Percentiles rank a stretch among this genome's conserved stretches.
Evolutionary conservation across 2,113 vertebrate genomes (phyloP).

Genomic region (Pantherophis guttatus): DNA sequence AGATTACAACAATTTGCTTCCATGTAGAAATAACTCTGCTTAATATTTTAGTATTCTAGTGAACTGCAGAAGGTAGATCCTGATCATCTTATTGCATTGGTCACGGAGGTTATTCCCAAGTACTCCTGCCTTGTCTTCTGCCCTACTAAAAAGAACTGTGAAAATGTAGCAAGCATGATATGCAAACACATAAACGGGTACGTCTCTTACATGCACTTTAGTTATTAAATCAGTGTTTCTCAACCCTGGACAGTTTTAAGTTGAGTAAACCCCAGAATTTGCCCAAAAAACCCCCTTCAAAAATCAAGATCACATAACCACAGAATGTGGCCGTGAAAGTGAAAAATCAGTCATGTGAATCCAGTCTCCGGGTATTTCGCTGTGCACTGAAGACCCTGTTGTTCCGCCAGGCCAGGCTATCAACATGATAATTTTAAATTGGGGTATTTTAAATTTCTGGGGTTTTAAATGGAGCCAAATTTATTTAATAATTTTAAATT

Average conservation of each 20-base stretch:
- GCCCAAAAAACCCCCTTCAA: too few relatives aligned
- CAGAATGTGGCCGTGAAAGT: too few relatives aligned
- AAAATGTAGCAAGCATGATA: slow-evolving; percentile 94
- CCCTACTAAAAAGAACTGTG: slow-evolving; percentile 96
- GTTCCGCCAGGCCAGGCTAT: too few relatives aligned
- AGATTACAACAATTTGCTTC: not conserved
- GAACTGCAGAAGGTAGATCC: slow-evolving; percentile 86
- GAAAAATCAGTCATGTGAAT: too few relatives aligned
- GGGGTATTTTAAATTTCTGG: too few relatives aligned
- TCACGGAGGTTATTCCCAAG: slow-evolving; percentile 89
- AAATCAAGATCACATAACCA: too few relatives aligned
- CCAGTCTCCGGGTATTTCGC: too few relatives aligned
- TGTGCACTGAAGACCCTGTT: too few relatives aligned
- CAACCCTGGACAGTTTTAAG: not conserved
- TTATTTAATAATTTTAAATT: too few relatives aligned
- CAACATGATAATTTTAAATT: too few relatives aligned
- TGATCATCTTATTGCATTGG: slow-evolving; percentile 90
- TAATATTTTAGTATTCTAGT: slow-evolving; percentile 76
- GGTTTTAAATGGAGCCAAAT: too few relatives aligned
- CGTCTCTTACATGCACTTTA: slow-evolving; percentile 30
- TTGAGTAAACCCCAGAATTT: not conserved
- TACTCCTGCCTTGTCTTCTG: slow-evolving; percentile 95
- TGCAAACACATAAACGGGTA: slow-evolving; percentile 91
- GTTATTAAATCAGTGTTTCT: not conserved
- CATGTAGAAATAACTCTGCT: not conserved